These are phyloP conservation scores for Choloepus hoffmanni DNA, from an alignment of 2,113 vertebrate genomes.

Conservation along the genomic window DNA sequence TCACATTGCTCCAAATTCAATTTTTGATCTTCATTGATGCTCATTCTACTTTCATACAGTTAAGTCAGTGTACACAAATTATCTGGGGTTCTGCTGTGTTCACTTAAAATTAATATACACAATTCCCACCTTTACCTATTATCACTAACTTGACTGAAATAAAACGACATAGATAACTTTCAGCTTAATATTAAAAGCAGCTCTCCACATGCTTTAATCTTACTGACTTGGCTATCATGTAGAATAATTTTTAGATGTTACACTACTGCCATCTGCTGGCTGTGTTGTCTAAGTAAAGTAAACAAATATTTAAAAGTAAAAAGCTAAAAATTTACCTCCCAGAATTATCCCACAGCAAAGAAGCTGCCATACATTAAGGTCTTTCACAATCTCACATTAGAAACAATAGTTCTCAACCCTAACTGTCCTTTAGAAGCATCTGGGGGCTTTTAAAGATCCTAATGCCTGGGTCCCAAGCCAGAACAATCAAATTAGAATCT, in stretches of 20 bases:
- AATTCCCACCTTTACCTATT: background rate
- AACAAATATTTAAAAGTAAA: constrained; percentile 22
- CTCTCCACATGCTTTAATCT: constrained; percentile 39
- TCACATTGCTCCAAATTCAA: background rate
- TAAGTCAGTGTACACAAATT: background rate
- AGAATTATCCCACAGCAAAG: constrained; percentile 37
- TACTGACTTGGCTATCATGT: background rate
- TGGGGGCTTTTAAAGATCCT: constrained; percentile 41
- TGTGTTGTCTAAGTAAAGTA: constrained; percentile 46
- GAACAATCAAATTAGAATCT: constrained; percentile 56
- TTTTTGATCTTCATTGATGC: constrained; percentile 27
- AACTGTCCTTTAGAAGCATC: background rate
- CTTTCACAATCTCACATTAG: background rate
- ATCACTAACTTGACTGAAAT: constrained; percentile 35
- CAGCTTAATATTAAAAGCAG: constrained; percentile 44
- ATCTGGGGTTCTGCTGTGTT: constrained; percentile 21
- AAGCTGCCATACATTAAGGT: background rate
- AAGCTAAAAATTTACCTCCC: constrained; percentile 22
- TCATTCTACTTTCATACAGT: background rate
- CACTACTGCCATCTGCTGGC: constrained; percentile 77
- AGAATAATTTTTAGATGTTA: constrained; percentile 28
- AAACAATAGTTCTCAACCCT: background rate
- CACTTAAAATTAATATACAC: constrained; percentile 23
- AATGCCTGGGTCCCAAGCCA: background rate
- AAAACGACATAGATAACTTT: background rate